Evolutionary conservation across 37 sponge, comb jelly and placozoan species (phyloP), one percentile per base, ranked within the genome.

Genomic region (Theonella swinhoei): DNA sequence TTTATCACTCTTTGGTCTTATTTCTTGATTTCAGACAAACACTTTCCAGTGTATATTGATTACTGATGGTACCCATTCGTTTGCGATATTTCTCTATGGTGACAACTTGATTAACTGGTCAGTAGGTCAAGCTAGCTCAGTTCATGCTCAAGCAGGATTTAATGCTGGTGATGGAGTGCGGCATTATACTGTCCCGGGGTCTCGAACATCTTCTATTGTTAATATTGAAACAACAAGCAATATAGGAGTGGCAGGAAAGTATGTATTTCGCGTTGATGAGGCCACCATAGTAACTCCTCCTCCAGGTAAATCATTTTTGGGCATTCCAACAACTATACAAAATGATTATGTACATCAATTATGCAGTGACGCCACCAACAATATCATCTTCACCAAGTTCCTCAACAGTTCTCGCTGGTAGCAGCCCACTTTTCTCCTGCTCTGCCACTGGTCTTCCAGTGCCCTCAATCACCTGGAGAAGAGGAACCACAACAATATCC

Each of bases 191-290:
- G 0, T 88, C 22, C 83, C 83, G 4, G 78, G 65, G 9, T 88
- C 89, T 17, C 77, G 64, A 1, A 70, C 78, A 7, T 65, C 4
- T 30, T 78, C 42, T 62, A 29, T 77, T 29, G 64, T 70, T 0
- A 78, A 70, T 9, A 64, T 83, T 8, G 59, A 11, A 1, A 42
- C 19, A 14, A 88, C 74, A 0, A 64, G 72, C 28, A 88, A 88
- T 41, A 39, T 88, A 8, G 77, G 83, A 0, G 37, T 77, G 0
- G 73, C 83, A 29, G 89, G 89, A 1, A 72, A 77, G 72, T 88
- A 82, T 82, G 29, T 82, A 2, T 88, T 78, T 42, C 30, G 38
- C 2, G 78, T 82, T 1, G 54, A 47, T 14, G 11, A 7, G 7
- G 14, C 7, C 54, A 47, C 54, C 54, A 47, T 47, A 47, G 7